These are phyloP conservation scores for Pseudococcus longispinus DNA, from an alignment of 2,888 invertebrate genomes.

Conservation along the genomic window DNA sequence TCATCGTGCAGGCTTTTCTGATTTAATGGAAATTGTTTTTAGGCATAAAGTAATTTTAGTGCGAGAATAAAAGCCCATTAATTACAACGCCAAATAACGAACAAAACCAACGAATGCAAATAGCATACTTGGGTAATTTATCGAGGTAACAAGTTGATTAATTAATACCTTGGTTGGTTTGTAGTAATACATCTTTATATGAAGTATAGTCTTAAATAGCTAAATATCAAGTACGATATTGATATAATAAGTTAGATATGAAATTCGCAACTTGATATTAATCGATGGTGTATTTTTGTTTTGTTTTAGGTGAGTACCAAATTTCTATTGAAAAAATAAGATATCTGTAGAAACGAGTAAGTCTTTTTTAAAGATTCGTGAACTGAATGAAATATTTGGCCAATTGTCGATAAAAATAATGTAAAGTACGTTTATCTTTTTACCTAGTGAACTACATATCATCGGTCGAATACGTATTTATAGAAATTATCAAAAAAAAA, in stretches of 20 bases:
- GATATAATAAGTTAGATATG: not conserved
- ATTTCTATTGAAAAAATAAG: not conserved
- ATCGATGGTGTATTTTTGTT: not conserved
- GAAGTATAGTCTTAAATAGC: not conserved
- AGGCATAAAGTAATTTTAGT: not conserved
- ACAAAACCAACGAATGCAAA: not conserved
- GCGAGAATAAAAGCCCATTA: not conserved
- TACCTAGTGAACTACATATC: no score
- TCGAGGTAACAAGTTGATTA: not conserved
- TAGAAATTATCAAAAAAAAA: no score
- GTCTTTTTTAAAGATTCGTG: not conserved
- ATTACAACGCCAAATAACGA: not conserved
- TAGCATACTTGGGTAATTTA: not conserved
- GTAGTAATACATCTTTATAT: no score
- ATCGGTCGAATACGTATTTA: no score
- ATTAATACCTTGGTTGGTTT: not conserved
- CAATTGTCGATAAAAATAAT: no score
- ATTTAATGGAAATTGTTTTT: not conserved
- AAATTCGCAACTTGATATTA: not conserved
- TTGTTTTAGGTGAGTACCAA: not conserved
- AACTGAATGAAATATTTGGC: not conserved
- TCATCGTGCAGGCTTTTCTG: no score
- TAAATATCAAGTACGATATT: not conserved
- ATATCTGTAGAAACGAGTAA: not conserved
- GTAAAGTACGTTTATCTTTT: no score